Base-by-base conservation (phyloP, 2,888 invertebrate genomes). In the Pantelozetes paolii region DNA sequence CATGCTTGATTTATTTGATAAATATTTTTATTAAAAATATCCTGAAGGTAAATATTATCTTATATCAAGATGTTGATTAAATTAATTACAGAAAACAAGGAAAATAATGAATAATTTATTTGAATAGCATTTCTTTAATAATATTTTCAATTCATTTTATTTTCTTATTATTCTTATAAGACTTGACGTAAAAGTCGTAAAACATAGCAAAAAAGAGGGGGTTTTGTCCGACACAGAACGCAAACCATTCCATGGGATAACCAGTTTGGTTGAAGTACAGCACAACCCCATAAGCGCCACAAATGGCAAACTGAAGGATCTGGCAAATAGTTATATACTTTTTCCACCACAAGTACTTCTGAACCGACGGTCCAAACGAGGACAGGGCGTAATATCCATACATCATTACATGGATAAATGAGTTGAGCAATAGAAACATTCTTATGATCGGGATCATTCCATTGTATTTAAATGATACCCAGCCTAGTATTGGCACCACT, bases 161-260 rank as follows among this genome's bases (percentile, higher is more conserved):
- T 48, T 48, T 48, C 15, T 20, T 54, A 6, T 48, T 36, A 9
- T 69, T 28, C 11, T 48, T 48, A 71, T 73, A 73, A 40, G 73
- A 28, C 42, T 23, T 67, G 20, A 45, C 54, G 20, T 74, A 74
- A 23, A 74, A 74, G 42, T 74, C 70, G 32, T 70, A 74, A 30
- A 74, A 74, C 57, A 74, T 70, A 54, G 32, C 32, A 45, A 74
- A 74, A 48, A 74, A 74, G 2, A 74, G 20, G 13, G 71, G 71
- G 28, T 57, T 74, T 15, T 74, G 74, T 74, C 74, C 74, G 36
- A 74, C 74, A 26, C n/a, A 18, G 1, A 71, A 28, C 8, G 8
- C n/a, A 59, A 74, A 74, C 74, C 74, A 74, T 26, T 23, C 71
- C 74, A 74, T 74, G 20, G 74, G 74, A 74, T 74, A 74, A 54